Percentiles rank a stretch among this genome's conserved stretches.
Conservation (phyloP, 1,140 invertebrate genomes). For the Hormaphis cornu region DNA sequence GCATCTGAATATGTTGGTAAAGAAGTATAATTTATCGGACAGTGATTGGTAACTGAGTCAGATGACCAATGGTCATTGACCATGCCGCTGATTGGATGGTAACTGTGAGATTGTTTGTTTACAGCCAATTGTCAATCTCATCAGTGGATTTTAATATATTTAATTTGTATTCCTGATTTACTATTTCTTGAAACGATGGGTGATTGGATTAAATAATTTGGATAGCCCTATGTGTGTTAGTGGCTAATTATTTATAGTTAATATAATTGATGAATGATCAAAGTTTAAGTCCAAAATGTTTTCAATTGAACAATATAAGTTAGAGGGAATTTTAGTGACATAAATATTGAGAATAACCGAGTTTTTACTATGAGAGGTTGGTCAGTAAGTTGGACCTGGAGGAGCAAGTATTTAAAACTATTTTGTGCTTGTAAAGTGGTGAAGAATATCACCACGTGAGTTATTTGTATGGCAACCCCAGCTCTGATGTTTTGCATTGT, state of each 20-base stretch:
- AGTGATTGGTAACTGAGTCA: no score
- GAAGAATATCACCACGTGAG: background rate
- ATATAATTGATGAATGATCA: background rate
- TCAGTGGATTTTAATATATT: no score
- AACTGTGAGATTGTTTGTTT: no score
- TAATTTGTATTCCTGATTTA: no score
- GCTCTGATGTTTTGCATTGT: background rate
- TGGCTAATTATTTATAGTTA: no score
- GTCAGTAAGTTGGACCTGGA: slow-evolving; percentile 13
- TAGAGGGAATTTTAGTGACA: background rate
- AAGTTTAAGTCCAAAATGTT: background rate
- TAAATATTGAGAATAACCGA: slow-evolving; percentile 16
- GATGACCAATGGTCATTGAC: no score
- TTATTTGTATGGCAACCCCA: background rate
- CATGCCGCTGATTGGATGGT: background rate
- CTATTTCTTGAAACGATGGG: no score
- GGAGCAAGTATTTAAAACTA: background rate
- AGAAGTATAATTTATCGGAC: no score
- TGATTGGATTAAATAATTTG: no score
- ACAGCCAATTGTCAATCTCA: no score
- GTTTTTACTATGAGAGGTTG: background rate
- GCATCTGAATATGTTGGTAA: no score
- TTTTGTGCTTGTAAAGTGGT: background rate
- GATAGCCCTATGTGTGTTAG: no score
- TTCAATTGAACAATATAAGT: background rate